Conservation (phyloP, 2,113 vertebrate genomes). For the Lycaon pictus region DNA sequence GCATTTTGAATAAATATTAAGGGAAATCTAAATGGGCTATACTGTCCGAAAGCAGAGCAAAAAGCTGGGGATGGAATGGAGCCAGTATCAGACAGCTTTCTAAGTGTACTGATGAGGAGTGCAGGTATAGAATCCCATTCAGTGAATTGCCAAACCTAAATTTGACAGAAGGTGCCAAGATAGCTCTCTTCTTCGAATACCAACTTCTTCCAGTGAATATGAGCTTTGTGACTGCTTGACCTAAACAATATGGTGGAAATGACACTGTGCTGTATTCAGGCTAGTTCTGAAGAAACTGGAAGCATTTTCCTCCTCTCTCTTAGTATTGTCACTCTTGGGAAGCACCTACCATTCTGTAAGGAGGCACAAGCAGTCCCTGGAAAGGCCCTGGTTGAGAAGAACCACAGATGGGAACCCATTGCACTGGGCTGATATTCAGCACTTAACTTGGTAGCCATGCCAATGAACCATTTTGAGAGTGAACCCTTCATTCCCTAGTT, state of each 20-base stretch:
- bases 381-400: neutral
- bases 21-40: neutral
- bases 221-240: neutral
- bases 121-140: neutral
- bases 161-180: neutral
- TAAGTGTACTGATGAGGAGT: rapidly evolving
- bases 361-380: neutral
- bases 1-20: neutral
- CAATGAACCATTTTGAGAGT: rapidly evolving
- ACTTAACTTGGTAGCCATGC: too few species aligned
- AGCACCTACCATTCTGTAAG: rapidly evolving
- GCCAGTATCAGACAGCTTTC: neutral
- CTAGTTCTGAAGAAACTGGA: neutral
- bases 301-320: neutral
- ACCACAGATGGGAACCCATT: neutral
- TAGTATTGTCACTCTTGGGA: neutral
- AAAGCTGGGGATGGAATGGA: neutral
- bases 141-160: rapidly evolving
- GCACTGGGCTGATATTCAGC: neutral
- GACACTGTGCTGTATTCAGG: too few species aligned
- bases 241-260: neutral
- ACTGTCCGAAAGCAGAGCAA: neutral
- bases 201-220: neutral
- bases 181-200: neutral
- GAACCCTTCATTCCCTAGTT: rapidly evolving